A percentile compares a stretch with the other conserved stretches of the same genome.
phyloP scores from a whole-genome alignment of 2,797 vertebrate species.

The Hoplostethus atlanticus region DNA sequence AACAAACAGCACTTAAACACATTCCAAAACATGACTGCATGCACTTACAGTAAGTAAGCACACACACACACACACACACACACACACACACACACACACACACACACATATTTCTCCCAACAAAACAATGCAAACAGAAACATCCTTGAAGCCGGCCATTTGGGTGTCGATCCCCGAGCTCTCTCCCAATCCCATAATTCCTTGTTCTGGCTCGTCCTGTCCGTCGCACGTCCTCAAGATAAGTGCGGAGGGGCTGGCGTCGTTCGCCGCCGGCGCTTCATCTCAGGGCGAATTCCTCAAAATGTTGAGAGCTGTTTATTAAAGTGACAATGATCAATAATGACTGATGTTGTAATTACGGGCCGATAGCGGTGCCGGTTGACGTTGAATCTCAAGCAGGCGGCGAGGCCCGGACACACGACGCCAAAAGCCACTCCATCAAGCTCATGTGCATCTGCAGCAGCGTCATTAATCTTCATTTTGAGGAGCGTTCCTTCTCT shows the following conservation, averaged over 20 bases:
- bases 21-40: constrained; percentile 19
- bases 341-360: constrained; percentile 83
- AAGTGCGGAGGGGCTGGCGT: constrained; percentile 44
- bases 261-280: constrained; percentile 59
- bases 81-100: constrained; percentile 15
- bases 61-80: background rate
- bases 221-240: constrained; percentile 46
- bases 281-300: constrained; percentile 64
- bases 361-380: constrained; percentile 63
- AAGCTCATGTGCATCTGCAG: constrained; percentile 54
- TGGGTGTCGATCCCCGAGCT: constrained; percentile 48
- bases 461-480: constrained; percentile 78
- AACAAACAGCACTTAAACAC: background rate
- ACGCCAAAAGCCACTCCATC: constrained; percentile 65
- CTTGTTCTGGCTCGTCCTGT: constrained; percentile 29
- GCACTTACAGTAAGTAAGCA: background rate
- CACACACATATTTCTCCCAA: constrained; percentile 47
- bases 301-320: constrained; percentile 79
- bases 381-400: constrained; percentile 75
- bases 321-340: constrained; percentile 84
- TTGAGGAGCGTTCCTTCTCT: constrained; percentile 52
- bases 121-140: constrained; percentile 72
- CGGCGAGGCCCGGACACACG: constrained; percentile 11
- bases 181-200: constrained; percentile 14
- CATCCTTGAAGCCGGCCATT: constrained; percentile 64